Base-by-base conservation (phyloP, 2,797 vertebrate species). In the Hypotaenidia okinawae region DNA sequence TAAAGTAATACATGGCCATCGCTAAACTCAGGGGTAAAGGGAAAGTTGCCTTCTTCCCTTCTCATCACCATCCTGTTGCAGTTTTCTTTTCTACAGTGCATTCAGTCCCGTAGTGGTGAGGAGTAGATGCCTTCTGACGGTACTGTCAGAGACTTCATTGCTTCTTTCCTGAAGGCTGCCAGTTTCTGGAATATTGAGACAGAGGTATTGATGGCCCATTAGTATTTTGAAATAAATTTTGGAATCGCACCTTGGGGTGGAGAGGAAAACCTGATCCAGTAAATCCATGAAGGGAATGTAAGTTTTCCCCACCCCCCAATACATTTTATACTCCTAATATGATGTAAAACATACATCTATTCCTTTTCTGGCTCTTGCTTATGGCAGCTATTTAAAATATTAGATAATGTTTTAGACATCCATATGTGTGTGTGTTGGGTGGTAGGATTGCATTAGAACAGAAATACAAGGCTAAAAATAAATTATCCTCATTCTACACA, bases 381-480 rank as follows among this genome's bases (percentile, higher is more conserved):
- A 81, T 43, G 39, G 28, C 83, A 92, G 64, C 55, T 83, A 69
- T 90, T 76, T 84, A 78, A 91, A 93, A 81, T 55, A 35, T 15
- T 43, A 88, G 66, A 89, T 78, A 89, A 94, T 32, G 8, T 16
- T 80, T 90, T 89, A 57, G 72, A 95, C 68, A 89, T 96, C 66
- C 57, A 27, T 70, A 78, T 35, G 30, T 32, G 30, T 81, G 10
- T 95, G 41, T 66, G 41, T 88, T 82, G 55, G 58, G 88, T 74
- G 35, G 49, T 59, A 90, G 52, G 69, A 76, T 83, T 90, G 77
- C n/a, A 66, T 89, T 90, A 87, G 85, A 87, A 91, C 61, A 87
- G 73, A 93, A 95, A 80, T 47, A 59, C 27, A 69, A 43, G 66
- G 25, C 35, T 93, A 95, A 91, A 96, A 95, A 90, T 78, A 90